Base-by-base conservation (phyloP, 1,140 invertebrate genomes). In the Hylaeus volcanicus region DNA sequence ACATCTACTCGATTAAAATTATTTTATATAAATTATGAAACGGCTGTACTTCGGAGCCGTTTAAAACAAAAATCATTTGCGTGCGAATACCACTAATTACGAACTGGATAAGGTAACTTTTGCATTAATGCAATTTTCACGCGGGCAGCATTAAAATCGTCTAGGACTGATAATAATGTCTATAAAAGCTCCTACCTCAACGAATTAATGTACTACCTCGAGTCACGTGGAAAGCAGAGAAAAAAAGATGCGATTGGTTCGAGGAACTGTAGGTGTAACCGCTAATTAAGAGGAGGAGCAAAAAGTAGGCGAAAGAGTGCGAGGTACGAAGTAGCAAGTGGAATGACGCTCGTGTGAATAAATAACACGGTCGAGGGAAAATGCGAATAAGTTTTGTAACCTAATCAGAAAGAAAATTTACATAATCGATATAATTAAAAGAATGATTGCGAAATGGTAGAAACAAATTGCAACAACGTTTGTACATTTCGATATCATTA, bases 201-300 rank as follows among this genome's bases (percentile, higher is more conserved):
- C 6, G n/a, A 37, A 6, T 26, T 26, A n/a, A 60, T 60, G 0
- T 26, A 60, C 5, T 37, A 37, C 58, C 5, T 37, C 58, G 37
- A 60, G 37, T 60, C 6, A 37, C 5, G n/a, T 60, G 5, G n/a
- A 60, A 60, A 26, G 1, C 58, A 60, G 12, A 26, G 51, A 9
- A 51, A 65, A 9, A 45, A 45, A n/a, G 41, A 45, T 45, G 12
- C 41, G 15, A 43, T n/a, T n/a, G 63, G 14, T 65, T 64, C 63
- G 4, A 15, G 41, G 63, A 65, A 65, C 63, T 39, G 63, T n/a
- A 65, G 43, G 63, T 64, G 61, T 43, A 45, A 43, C 63, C 41
- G 5, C 3, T 45, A 45, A 65, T 65, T 45, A 65, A n/a, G 63
- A 6, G 41, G 4, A 45, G 12, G 3, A 6, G 14, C 1, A 45